phyloP scores from a whole-genome alignment of 2,113 vertebrate species.

The Pelusios castaneus region DNA sequence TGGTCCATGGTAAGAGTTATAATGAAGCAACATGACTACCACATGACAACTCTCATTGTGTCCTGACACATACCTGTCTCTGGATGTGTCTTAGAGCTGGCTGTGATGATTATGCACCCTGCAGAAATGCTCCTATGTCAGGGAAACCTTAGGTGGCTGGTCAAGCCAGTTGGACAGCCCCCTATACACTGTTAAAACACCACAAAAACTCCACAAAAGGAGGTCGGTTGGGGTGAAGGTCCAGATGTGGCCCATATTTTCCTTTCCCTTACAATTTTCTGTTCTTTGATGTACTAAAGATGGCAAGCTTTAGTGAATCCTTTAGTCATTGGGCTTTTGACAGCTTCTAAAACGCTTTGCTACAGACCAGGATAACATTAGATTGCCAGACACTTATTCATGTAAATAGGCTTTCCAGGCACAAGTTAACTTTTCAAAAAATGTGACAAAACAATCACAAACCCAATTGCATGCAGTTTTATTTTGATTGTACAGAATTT shows the following conservation, averaged over 20 bases:
- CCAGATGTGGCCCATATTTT: background rate
- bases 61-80: background rate
- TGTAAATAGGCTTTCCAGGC: background rate
- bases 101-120: background rate
- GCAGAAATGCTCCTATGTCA: background rate
- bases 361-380: background rate
- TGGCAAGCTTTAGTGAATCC: background rate
- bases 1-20: background rate
- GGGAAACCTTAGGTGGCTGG: background rate
- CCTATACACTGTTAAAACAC: background rate
- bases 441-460: background rate
- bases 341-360: background rate
- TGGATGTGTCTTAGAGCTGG: background rate
- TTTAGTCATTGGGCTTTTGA: background rate
- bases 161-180: background rate
- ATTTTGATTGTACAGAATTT: background rate
- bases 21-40: background rate
- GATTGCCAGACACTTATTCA: background rate
- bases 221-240: background rate
- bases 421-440: conserved; percentile 29
- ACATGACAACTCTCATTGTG: background rate
- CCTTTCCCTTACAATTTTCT: fast-evolving
- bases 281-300: background rate
- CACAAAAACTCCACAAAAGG: too few relatives aligned
- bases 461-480: background rate